Percentiles rank a stretch among this genome's conserved stretches.
phyloP scores from a whole-genome alignment of 2,888 invertebrate genomes.

The Pristionchus maxplancki region DNA sequence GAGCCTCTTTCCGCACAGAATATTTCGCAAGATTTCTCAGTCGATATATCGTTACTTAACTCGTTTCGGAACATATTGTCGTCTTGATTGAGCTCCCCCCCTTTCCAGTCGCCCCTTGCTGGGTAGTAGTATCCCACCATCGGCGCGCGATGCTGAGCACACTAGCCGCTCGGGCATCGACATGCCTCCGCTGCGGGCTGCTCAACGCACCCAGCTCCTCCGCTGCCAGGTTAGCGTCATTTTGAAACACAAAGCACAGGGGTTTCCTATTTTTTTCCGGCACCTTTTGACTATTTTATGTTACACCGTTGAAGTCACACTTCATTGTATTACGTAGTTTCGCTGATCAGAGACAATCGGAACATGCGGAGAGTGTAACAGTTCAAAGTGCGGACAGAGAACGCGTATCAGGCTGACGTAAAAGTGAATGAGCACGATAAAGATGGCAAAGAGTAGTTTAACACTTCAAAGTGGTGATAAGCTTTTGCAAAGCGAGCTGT shows the following conservation, averaged over 20 bases:
- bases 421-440: neutral
- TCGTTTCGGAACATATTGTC: neutral
- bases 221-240: neutral
- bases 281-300: too few relatives aligned
- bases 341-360: neutral
- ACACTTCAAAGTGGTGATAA: neutral
- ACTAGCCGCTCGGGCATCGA: neutral
- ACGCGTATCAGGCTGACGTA: neutral
- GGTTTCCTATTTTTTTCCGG: too few relatives aligned
- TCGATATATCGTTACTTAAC: neutral
- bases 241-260: neutral
- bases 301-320: neutral
- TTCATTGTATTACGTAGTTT: neutral
- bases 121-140: neutral
- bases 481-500: neutral
- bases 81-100: neutral
- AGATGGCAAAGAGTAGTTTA: neutral
- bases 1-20: neutral
- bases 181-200: constrained; percentile 39
- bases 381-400: neutral
- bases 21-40: neutral
- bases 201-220: constrained; percentile 40
- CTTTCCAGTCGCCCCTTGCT: neutral
- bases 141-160: constrained; percentile 33
- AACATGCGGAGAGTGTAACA: neutral